phyloP scores from a whole-genome alignment of 1,140 invertebrate genomes.

The Neuroterus valhalla region DNA sequence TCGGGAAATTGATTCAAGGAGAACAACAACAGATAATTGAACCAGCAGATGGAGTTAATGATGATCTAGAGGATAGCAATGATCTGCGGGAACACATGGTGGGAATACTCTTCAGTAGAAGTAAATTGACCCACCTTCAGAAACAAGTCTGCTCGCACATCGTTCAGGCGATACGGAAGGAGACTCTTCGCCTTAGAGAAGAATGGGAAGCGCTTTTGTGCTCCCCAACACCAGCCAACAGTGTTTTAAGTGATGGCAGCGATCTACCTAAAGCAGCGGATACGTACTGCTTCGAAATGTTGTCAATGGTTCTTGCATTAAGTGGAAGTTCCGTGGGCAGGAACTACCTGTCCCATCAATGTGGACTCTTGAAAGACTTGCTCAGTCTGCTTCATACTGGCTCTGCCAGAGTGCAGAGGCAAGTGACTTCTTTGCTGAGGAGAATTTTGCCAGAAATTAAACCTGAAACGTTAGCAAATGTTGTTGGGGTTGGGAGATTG shows the following conservation, averaged over 20 bases:
- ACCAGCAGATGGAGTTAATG: conserved; percentile 71
- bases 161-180: conserved; percentile 93
- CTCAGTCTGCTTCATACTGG: conserved; percentile 93
- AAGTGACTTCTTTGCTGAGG: conserved; percentile 88
- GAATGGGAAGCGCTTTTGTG: conserved; percentile 86
- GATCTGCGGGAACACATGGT: conserved; percentile 97
- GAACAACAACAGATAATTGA: conserved; percentile 67
- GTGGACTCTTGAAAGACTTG: conserved; percentile 88
- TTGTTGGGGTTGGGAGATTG: conserved; percentile 81
- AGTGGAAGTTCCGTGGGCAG: conserved; percentile 94
- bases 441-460: conserved; percentile 90
- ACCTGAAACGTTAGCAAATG: conserved; percentile 79
- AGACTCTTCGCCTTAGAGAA: conserved; percentile 88
- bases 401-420: conserved; percentile 94
- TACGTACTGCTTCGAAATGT: conserved; percentile 98
- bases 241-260: conserved; percentile 68
- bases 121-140: conserved; percentile 94
- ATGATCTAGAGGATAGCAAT: conserved; percentile 82
- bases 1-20: conserved; percentile 89
- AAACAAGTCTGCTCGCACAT: conserved; percentile 93
- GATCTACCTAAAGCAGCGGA: conserved; percentile 80
- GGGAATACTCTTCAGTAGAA: conserved; percentile 95
- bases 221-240: conserved; percentile 69
- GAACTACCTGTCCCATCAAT: conserved; percentile 92
- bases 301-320: conserved; percentile 95